Evolutionary conservation across 2,888 invertebrate genomes (phyloP).

Genomic region (Yponomeuta plumbellus): DNA sequence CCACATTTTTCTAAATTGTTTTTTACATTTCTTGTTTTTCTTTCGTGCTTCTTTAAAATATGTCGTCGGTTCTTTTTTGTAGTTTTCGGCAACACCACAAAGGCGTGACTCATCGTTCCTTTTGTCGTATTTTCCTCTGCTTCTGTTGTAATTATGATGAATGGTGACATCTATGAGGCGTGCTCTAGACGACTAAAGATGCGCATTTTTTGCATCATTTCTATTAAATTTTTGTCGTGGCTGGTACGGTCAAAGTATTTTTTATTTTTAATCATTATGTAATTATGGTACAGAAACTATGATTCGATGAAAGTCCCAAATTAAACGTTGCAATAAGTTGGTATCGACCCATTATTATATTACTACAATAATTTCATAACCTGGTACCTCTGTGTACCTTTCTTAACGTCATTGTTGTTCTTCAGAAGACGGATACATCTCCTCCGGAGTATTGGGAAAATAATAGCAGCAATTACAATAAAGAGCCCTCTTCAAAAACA

Average conservation of each 20-base stretch:
- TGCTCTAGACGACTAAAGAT: conserved; percentile 41
- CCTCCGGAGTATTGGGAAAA: neutral
- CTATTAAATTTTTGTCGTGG: conserved; percentile 17
- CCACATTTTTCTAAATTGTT: conserved; percentile 12
- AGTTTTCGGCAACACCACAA: conserved; percentile 24
- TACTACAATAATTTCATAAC: neutral
- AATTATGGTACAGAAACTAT: no score
- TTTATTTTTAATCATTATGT: no score
- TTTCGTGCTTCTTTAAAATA: conserved; percentile 8
- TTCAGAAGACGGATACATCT: neutral
- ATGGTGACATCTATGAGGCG: conserved; percentile 46
- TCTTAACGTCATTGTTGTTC: neutral
- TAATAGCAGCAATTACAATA: neutral
- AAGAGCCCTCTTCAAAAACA: neutral
- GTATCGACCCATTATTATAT: neutral
- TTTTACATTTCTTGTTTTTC: conserved; percentile 15
- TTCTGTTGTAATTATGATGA: conserved; percentile 51
- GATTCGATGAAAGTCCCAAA: no score
- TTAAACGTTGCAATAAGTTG: neutral
- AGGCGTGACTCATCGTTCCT: conserved; percentile 25
- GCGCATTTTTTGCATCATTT: conserved; percentile 22
- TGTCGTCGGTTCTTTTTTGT: conserved; percentile 1
- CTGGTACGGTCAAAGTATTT: no score
- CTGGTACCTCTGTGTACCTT: neutral
- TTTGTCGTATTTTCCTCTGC: conserved; percentile 32